Evolutionary conservation across 2,113 vertebrate genomes (phyloP), one percentile per base, ranked within the genome.

Genomic region (Albula glossodonta): DNA sequence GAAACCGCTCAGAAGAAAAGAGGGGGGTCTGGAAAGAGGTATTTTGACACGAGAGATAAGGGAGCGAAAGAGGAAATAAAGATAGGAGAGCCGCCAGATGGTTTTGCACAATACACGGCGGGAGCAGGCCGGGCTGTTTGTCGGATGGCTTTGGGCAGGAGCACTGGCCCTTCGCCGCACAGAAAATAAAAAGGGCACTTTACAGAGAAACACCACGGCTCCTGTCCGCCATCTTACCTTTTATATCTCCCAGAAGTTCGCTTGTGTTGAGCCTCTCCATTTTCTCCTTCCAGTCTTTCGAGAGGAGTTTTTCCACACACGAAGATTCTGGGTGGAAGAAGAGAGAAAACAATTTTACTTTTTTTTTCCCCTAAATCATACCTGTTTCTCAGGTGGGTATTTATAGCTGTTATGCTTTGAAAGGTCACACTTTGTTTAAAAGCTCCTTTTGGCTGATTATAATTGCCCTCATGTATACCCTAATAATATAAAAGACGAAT

Each of bases 281-380:
- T 66, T 96, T 98, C 88, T 99, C 97, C 91, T 98, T 98, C 97
- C 97, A 99, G 83, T 99, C 97, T 92, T 97, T 98, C 86, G 97
- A 97, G 87, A 99, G 97, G 86, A 99, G 95, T 78, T 97, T 96
- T 92, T 98, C 97, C 96, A 98, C 95, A 90, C 97, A 98, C 80
- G 96, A 94, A 11, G 97, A 96, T 90, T 98, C 97, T 98, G 84
- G 90, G 80, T 85, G 0, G 31, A 41, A 88, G 15, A 80, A 15
- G 49, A 70, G 15, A 70, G 77, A 66, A 78, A 57, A 53, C 2
- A 51, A 41, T 13, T 52, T 11, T 63, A 31, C 4, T 51, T 31
- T 49, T 49, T 50, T 78, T 31, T 48, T 9, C 13, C 7, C 48
- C 1, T 22, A n/a, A 70, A 15, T 11, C 17, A n/a, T n/a, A n/a